A percentile compares a stretch with the other conserved stretches of the same genome.
Conservation (phyloP, 2,797 vertebrate genomes). For the Emys orbicularis region DNA sequence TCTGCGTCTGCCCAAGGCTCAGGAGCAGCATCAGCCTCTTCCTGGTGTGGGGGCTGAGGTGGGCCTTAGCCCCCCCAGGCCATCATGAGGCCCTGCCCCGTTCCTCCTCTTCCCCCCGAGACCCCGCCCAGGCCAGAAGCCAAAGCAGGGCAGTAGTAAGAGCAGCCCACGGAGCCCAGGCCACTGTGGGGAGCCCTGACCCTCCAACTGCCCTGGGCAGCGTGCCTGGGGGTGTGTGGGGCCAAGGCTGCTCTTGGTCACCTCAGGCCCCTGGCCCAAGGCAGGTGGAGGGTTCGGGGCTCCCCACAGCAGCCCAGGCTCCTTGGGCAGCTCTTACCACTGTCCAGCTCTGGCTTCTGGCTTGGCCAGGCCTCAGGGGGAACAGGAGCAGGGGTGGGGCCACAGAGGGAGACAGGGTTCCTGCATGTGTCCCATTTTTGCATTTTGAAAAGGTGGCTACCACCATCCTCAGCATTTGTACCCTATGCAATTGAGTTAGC, state of each 20-base stretch:
- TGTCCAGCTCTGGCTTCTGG: not conserved
- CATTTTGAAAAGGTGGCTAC: not conserved
- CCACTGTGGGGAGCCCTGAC: no score
- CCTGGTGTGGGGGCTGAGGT: not conserved
- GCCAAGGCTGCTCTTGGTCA: not conserved
- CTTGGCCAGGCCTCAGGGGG: not conserved
- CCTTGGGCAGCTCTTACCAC: not conserved
- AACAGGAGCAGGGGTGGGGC: not conserved
- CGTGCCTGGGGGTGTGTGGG: no score
- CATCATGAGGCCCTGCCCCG: not conserved
- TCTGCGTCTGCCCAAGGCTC: not conserved
- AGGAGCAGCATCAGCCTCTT: not conserved
- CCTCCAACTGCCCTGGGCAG: no score
- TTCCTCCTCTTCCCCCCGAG: no score
- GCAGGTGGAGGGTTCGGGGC: not conserved
- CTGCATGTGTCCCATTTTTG: not conserved
- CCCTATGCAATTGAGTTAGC: not conserved
- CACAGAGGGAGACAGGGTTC: not conserved
- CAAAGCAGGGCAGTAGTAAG: not conserved
- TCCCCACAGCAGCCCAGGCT: not conserved
- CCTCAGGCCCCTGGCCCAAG: not conserved
- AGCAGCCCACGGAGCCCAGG: no score
- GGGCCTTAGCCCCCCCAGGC: not conserved
- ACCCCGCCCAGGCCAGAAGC: not conserved
- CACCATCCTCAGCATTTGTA: not conserved